Percentiles rank a stretch among this genome's conserved stretches.
Conservation (phyloP, 53 echinoderm and acorn worm species). For the Stichopus horrens region DNA sequence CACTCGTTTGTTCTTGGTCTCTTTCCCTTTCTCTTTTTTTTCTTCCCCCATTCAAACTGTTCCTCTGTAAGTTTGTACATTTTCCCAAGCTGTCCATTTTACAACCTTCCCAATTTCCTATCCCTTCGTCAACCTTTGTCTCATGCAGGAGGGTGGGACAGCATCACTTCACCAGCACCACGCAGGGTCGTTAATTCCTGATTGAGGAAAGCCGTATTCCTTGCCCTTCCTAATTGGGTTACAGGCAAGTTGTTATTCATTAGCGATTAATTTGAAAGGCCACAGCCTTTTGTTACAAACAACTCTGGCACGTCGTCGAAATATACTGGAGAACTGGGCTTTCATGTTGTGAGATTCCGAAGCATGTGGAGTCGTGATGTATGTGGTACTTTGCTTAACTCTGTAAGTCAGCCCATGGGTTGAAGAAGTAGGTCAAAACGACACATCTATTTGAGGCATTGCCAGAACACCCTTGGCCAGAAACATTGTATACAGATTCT, state of each 20-base stretch:
- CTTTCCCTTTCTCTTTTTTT: not conserved
- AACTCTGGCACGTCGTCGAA: not conserved
- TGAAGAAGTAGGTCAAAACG: no score
- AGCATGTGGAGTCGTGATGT: no score
- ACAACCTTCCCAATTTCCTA: not conserved
- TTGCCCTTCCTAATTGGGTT: conserved; percentile 19
- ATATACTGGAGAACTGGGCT: no score
- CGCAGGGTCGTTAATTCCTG: not conserved
- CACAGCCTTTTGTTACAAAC: not conserved
- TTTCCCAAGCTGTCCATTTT: not conserved
- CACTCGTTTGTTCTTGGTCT: not conserved
- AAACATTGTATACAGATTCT: no score
- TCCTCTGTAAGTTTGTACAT: not conserved
- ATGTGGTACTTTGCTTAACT: no score
- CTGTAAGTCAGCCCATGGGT: no score
- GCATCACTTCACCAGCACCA: not conserved
- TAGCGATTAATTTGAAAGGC: conserved; percentile 13
- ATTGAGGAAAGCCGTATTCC: not conserved
- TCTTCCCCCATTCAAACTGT: not conserved
- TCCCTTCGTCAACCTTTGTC: not conserved
- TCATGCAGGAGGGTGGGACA: not conserved
- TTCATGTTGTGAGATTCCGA: no score
- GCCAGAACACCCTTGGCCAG: no score
- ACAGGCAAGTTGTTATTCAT: conserved; percentile 18
- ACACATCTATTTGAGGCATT: no score